Conservation (phyloP, 2,888 invertebrate species). For the Aphrophora alni region DNA sequence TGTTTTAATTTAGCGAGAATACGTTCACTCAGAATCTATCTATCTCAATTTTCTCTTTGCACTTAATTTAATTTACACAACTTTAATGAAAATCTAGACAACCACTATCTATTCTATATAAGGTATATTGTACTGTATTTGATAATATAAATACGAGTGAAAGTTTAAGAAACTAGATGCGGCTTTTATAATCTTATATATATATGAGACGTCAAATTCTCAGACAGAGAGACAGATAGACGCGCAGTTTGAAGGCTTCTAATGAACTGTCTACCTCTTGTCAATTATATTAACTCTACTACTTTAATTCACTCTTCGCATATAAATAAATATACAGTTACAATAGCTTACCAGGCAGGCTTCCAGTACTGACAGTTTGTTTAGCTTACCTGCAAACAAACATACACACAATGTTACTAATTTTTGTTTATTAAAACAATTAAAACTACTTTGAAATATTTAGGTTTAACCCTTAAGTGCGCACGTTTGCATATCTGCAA, state of each 20-base stretch:
- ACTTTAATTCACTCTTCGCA: not conserved
- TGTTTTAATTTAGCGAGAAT: too few species aligned
- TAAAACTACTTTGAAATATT: too few species aligned
- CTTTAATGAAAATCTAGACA: too few species aligned
- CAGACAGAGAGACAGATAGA: not conserved
- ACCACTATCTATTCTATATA: not conserved
- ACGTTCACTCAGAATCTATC: too few species aligned
- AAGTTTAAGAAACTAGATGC: not conserved
- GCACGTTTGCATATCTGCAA: too few species aligned
- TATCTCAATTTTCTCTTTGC: too few species aligned
- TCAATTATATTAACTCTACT: not conserved
- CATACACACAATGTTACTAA: not conserved
- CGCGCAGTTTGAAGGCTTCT: not conserved
- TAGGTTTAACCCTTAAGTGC: too few species aligned
- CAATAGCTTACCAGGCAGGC: not conserved
- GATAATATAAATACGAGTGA: not conserved
- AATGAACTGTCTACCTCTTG: not conserved
- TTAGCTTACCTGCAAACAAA: not conserved
- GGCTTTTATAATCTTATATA: not conserved
- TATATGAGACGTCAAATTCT: not conserved
- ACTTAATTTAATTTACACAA: too few species aligned
- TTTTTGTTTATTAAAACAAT: too few species aligned
- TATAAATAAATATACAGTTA: not conserved
- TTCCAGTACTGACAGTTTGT: not conserved
- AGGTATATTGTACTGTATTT: not conserved